Percentiles rank a stretch among this genome's conserved stretches.
Evolutionary conservation across 2,113 vertebrate species (phyloP).

Genomic region (Neopipo cinnamomea): DNA sequence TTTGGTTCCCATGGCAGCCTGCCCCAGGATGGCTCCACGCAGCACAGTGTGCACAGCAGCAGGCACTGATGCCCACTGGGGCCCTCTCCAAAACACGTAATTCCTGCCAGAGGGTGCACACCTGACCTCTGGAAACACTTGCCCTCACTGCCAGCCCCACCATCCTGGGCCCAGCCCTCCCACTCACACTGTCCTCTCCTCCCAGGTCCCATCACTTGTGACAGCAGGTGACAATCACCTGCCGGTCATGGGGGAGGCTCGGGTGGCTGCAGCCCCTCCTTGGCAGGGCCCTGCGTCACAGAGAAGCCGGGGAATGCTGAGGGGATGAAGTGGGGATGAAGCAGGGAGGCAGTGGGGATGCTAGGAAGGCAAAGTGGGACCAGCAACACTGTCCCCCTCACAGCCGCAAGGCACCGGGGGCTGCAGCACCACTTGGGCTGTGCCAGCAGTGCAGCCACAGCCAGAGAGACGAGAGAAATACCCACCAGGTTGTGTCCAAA

Average conservation of each 20-base stretch:
- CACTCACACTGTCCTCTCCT: neutral
- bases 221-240: neutral
- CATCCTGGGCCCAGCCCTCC: neutral
- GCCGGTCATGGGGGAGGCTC: accelerated
- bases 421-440: neutral
- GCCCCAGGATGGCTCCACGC: neutral
- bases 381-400: neutral
- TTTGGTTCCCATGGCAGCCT: constrained; percentile 58
- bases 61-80: accelerated
- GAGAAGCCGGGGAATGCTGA: accelerated
- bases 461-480: neutral
- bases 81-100: neutral
- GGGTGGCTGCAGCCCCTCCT: neutral
- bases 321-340: neutral
- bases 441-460: accelerated
- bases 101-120: neutral
- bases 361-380: neutral
- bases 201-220: neutral
- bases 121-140: neutral
- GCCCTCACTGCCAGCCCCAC: neutral
- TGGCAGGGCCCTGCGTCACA: accelerated
- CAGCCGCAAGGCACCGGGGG: neutral
- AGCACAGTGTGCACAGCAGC: accelerated
- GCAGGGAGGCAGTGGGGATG: neutral
- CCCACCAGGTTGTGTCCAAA: neutral